These are phyloP conservation scores for Heterodera schachtii DNA, from an alignment of 1,140 invertebrate genomes.

Conservation along the genomic window DNA sequence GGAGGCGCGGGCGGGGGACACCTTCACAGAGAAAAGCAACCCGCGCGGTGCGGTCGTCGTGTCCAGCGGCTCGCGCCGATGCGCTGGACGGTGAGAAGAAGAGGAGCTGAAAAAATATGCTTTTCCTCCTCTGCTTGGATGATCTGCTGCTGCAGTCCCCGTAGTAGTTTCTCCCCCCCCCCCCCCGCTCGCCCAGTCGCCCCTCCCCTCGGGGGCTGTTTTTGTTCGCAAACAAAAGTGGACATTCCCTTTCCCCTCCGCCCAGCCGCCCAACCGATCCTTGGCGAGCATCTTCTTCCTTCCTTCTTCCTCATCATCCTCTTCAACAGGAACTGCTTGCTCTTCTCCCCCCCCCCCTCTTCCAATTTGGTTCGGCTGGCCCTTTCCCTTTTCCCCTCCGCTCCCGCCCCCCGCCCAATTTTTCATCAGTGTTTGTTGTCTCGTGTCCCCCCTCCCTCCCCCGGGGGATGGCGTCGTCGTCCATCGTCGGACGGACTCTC, in stretches of 20 bases:
- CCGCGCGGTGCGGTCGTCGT: no score
- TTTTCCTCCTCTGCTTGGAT: neutral
- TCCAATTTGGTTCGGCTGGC: neutral
- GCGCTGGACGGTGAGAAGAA: no score
- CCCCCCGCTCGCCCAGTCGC: no score
- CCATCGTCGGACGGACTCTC: neutral
- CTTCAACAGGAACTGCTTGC: neutral
- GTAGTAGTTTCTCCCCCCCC: neutral
- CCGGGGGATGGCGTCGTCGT: no score
- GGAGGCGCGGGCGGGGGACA: no score
- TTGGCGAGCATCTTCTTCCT: neutral
- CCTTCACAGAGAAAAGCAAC: no score
- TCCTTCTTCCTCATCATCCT: no score
- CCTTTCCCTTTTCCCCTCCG: neutral
- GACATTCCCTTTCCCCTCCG: neutral
- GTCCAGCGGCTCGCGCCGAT: no score
- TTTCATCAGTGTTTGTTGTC: neutral
- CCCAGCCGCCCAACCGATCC: neutral
- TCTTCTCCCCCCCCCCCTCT: neutral
- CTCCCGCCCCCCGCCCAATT: neutral
- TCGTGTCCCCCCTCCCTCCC: neutral
- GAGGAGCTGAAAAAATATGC: no score
- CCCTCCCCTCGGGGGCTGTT: no score
- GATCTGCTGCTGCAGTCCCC: no score
- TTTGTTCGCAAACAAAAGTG: neutral